Conservation (phyloP, 2,113 vertebrate genomes). For the Mystacornis crossleyi region DNA sequence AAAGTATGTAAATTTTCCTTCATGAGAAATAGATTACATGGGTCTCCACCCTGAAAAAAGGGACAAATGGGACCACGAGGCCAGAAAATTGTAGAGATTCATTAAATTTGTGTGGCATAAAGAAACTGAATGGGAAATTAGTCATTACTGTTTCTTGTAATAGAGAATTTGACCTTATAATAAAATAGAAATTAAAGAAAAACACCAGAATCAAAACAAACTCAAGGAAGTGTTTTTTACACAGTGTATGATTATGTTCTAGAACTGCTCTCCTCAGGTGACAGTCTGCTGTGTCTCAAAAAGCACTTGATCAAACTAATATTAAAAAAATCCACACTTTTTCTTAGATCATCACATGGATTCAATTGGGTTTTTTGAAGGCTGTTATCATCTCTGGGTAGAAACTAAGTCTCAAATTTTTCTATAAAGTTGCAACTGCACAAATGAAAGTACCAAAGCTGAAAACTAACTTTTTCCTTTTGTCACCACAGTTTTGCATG, state of each 20-base stretch:
- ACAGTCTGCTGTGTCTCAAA: background rate
- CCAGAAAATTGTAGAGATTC: background rate
- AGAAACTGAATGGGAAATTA: background rate
- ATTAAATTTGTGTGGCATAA: background rate
- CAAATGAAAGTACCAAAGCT: background rate
- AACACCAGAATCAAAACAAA: background rate
- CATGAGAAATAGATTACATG: background rate
- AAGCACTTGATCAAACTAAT: background rate
- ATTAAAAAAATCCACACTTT: accelerated
- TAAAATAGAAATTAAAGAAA: background rate
- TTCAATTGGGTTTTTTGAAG: background rate
- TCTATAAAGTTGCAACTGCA: background rate
- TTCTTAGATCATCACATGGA: background rate
- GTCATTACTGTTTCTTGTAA: background rate
- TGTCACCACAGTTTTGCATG: background rate
- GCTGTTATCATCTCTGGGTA: background rate
- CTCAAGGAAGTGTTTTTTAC: background rate
- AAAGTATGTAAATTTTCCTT: background rate
- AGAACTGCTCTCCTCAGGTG: background rate
- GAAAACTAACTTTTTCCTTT: background rate
- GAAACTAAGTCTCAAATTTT: background rate
- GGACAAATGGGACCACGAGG: background rate
- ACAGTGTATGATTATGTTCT: background rate
- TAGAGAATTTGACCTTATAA: background rate
- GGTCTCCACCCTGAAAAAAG: background rate